Base-by-base conservation (phyloP, 2,888 invertebrate genomes). In the Lasioglossum leucozonium region DNA sequence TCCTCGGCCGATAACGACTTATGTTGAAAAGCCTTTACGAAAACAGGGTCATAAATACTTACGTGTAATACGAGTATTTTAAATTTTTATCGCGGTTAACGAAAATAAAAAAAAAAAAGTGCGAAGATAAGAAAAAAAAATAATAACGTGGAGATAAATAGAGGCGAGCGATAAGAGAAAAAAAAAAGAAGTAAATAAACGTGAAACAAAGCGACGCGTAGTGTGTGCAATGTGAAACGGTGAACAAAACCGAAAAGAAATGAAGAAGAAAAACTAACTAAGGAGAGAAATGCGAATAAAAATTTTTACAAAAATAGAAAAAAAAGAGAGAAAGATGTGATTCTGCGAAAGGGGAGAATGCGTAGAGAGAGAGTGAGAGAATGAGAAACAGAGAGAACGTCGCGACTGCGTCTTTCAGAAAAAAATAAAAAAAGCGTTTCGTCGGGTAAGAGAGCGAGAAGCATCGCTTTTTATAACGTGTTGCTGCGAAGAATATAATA, bases 21-120 rank as follows among this genome's bases (percentile, higher is more conserved):
- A 93, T 88, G 93, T 94, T 93, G 92, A 90, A 90, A 94, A 94
- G 94, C 94, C 94, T 94, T 94, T 92, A 93, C 91, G 92, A 93
- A 92, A 94, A 94, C 94, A 94, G 94, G 94, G 94, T 94, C 93
- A 92, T 92, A 93, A 92, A 93, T 92, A 94, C 91, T 93, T 93
- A 94, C 92, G 92, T 92, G 91, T 93, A 89, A 93, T 93, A 92
- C 91, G 91, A 91, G 92, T 94, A 93, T 92, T 93, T 92, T 92
- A 93, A 92, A 92, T 92, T 92, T 92, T 89, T 89, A 80, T 84
- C 88, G 88, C 85, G 88, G 78, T 84, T 73, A 84, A 84, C 47
- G 71, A 71, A 58, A 69, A 79, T 84, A 86, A 87, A 77, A 80
- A 72, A 47, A 74, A 79, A 51, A 79, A 83, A 80, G 75, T 62